Conservation (phyloP, 2,888 invertebrate species). For the Thysanoteuthis rhombus region DNA sequence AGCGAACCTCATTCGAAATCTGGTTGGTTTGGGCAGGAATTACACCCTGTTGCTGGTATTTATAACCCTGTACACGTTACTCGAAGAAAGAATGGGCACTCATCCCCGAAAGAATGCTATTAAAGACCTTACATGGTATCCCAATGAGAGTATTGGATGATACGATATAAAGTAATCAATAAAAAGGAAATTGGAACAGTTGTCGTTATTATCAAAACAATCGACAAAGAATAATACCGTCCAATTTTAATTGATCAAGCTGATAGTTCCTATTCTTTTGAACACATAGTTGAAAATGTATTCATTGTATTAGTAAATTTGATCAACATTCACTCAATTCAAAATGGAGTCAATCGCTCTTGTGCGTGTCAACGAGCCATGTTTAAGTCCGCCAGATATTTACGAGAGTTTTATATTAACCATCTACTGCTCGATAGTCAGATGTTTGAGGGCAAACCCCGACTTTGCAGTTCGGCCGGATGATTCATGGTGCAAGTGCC, state of each 20-base stretch:
- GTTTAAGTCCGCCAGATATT: neutral
- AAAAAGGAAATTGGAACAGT: no score
- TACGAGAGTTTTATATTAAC: neutral
- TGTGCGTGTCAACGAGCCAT: neutral
- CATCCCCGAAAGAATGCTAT: no score
- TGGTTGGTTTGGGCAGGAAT: no score
- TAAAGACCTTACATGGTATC: no score
- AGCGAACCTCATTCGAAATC: no score
- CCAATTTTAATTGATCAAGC: neutral
- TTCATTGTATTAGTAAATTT: neutral
- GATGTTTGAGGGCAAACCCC: neutral
- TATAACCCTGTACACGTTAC: no score
- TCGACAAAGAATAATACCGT: neutral
- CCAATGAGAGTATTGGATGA: no score
- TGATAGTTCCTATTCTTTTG: neutral
- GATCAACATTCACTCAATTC: neutral
- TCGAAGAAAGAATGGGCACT: no score
- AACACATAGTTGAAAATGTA: neutral
- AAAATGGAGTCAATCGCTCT: neutral
- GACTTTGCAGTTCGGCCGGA: neutral
- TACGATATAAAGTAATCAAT: no score
- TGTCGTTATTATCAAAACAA: no score
- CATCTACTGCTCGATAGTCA: neutral
- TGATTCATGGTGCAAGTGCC: neutral
- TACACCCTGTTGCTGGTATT: no score